Conservation (phyloP, 2,888 invertebrate species). For the Morinoia aosen region DNA sequence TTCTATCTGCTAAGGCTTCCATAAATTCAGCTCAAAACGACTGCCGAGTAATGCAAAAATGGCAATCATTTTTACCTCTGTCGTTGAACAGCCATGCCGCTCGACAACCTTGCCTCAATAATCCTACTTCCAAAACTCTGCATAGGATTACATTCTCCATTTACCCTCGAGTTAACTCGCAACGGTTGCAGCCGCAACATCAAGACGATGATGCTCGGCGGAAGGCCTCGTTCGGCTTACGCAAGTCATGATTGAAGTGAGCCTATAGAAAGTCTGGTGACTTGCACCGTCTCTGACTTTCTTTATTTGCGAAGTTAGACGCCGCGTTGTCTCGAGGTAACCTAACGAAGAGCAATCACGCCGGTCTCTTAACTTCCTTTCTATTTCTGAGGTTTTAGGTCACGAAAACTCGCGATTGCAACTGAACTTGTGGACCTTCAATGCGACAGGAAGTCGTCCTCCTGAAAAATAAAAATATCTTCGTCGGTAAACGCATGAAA, state of each 20-base stretch:
- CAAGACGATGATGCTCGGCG: not conserved
- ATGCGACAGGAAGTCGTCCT: not conserved
- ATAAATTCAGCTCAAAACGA: not conserved
- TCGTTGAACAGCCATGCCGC: not conserved
- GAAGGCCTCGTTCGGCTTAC: not conserved
- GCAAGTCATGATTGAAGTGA: not conserved
- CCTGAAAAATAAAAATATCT: not conserved
- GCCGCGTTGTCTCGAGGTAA: not conserved
- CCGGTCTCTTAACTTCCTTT: slow-evolving; percentile 26
- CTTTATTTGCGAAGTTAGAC: slow-evolving; percentile 51
- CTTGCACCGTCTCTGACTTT: slow-evolving; percentile 33
- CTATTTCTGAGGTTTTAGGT: not conserved
- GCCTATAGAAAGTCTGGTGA: not conserved
- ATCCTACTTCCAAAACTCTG: not conserved
- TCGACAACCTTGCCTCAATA: not conserved
- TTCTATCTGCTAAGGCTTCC: not conserved
- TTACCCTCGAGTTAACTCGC: not conserved
- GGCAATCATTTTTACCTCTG: not conserved
- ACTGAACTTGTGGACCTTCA: not conserved
- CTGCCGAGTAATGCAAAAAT: not conserved
- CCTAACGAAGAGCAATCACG: slow-evolving; percentile 45
- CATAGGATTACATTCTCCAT: not conserved
- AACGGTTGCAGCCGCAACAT: not conserved
- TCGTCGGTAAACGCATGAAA: not conserved
- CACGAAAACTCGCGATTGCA: slow-evolving; percentile 7